phyloP scores from a whole-genome alignment of 2,113 vertebrate species.

The Pygoscelis antarcticus region DNA sequence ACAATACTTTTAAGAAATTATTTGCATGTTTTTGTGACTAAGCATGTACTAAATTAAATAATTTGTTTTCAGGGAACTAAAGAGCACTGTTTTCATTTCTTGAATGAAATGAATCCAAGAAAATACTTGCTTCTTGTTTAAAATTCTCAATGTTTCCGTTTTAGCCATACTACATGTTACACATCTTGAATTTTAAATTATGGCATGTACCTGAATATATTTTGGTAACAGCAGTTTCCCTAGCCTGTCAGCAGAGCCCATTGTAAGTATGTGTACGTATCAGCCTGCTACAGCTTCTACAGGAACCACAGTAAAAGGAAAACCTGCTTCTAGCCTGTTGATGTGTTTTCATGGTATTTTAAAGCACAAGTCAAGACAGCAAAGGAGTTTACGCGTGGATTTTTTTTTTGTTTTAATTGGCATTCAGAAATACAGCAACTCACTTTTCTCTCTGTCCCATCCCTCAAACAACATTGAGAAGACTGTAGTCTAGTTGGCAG shows the following conservation, averaged over 20 bases:
- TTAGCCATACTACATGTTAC: not conserved
- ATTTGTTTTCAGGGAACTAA: not conserved
- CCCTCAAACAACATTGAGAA: not conserved
- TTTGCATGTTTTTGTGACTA: not conserved
- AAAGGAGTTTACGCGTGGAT: not conserved
- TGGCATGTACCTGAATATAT: not conserved
- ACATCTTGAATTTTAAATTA: not conserved
- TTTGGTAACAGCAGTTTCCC: not conserved
- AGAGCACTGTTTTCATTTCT: not conserved
- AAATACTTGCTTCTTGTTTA: not conserved
- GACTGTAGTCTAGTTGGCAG: not conserved
- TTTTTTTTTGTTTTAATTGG: not conserved
- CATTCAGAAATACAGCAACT: not conserved
- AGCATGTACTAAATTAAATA: not conserved
- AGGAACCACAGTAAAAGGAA: not conserved
- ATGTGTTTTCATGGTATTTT: not conserved
- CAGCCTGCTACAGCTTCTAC: not conserved
- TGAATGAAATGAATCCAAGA: not conserved
- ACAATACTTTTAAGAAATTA: not conserved
- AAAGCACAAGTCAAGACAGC: not conserved
- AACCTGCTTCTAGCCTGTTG: not conserved
- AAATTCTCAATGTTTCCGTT: not conserved
- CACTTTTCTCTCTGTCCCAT: not conserved
- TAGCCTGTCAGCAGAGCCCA: not conserved
- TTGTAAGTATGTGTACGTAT: rapidly evolving